phyloP scores from a whole-genome alignment of 2,888 invertebrate species.

The Tachina grossa region DNA sequence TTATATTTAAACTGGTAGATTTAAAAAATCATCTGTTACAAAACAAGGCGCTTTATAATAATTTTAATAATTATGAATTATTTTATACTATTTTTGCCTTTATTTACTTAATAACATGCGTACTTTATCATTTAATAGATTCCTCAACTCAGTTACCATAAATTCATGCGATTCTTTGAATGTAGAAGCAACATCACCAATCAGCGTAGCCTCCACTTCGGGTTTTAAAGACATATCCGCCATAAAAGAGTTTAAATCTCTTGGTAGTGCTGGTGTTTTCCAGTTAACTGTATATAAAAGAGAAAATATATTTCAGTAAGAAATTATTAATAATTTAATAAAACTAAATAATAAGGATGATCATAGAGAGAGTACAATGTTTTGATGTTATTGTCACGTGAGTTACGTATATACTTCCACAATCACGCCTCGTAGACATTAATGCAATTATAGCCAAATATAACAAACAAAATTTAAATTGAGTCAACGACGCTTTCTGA shows the following conservation, averaged over 20 bases:
- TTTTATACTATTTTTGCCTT: conserved; percentile 34
- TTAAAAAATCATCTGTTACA: conserved; percentile 14
- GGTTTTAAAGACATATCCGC: conserved; percentile 82
- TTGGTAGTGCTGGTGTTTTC: conserved; percentile 79
- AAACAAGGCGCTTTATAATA: conserved; percentile 41
- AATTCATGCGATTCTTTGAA: conserved; percentile 82
- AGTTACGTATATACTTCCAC: too few relatives aligned
- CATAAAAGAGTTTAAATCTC: conserved; percentile 80
- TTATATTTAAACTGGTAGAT: background rate
- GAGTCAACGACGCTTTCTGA: too few relatives aligned
- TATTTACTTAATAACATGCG: conserved; percentile 81
- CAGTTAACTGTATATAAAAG: conserved; percentile 75
- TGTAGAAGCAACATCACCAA: conserved; percentile 80
- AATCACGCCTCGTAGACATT: too few relatives aligned
- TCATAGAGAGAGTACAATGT: too few relatives aligned
- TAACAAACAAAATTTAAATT: too few relatives aligned
- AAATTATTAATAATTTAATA: background rate
- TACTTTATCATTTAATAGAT: conserved; percentile 82
- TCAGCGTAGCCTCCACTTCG: conserved; percentile 80
- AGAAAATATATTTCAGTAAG: background rate
- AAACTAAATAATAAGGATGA: too few relatives aligned
- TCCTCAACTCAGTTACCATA: conserved; percentile 80
- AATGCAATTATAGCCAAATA: too few relatives aligned
- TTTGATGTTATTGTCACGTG: too few relatives aligned
- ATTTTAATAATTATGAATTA: conserved; percentile 29